Evolutionary conservation across 2,797 vertebrate genomes (phyloP).

Genomic region (Halcyon leucocephala): DNA sequence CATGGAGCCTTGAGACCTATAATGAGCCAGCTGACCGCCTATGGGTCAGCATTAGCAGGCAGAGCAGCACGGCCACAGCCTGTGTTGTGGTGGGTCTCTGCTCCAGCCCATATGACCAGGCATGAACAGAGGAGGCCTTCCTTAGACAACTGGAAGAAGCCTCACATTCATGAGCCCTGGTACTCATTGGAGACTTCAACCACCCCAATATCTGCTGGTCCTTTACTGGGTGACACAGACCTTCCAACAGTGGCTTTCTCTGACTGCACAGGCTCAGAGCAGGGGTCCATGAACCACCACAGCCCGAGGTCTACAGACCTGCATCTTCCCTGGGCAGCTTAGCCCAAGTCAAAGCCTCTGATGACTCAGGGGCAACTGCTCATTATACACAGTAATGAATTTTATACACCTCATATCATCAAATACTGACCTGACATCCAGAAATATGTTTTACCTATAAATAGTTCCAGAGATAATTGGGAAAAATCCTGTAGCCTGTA

Average conservation of each 20-base stretch:
- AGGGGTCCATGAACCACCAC: too few species aligned
- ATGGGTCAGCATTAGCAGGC: background rate
- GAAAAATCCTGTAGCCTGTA: background rate
- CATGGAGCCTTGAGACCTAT: background rate
- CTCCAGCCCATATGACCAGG: background rate
- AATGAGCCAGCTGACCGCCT: background rate
- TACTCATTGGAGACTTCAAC: background rate
- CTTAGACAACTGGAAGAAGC: background rate
- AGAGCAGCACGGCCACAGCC: background rate
- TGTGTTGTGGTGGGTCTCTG: background rate
- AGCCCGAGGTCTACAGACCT: background rate
- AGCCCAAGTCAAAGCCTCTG: background rate
- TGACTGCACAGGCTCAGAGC: background rate
- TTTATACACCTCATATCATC: background rate
- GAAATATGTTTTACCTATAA: background rate
- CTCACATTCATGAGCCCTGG: background rate
- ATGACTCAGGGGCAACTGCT: background rate
- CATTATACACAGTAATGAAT: background rate
- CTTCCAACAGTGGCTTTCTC: background rate
- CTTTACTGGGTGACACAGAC: background rate
- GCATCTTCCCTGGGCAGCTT: background rate
- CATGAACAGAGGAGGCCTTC: background rate
- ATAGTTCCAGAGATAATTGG: background rate
- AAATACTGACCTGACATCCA: background rate
- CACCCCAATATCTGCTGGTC: background rate